These are phyloP conservation scores for Pristis pectinata DNA, from an alignment of 2,797 vertebrate genomes.

Conservation along the genomic window DNA sequence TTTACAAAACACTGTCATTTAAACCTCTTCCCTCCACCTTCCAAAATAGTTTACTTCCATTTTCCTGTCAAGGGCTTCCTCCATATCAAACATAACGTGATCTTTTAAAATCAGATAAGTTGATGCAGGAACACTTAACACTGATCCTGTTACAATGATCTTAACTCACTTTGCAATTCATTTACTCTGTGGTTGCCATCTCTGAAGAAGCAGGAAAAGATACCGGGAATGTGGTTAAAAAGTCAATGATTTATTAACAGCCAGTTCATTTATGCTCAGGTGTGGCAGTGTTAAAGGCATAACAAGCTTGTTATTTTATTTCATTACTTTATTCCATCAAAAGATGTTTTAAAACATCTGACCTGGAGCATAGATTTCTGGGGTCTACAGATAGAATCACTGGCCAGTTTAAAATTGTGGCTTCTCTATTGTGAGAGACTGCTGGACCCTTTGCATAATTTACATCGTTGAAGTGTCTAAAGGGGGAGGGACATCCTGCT, in stretches of 20 bases:
- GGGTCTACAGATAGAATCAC: neutral
- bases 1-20: neutral
- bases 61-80: too few relatives aligned
- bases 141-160: neutral
- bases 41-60: neutral
- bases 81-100: neutral
- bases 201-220: neutral
- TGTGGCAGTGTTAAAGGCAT: neutral
- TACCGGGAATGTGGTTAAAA: neutral
- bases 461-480: neutral
- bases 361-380: neutral
- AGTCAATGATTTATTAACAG: neutral
- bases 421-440: neutral
- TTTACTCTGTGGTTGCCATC: neutral
- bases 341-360: neutral
- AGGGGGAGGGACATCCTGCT: neutral
- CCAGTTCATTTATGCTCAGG: neutral
- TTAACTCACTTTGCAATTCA: neutral
- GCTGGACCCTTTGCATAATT: neutral
- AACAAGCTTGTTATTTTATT: neutral
- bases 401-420: neutral
- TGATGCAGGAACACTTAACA: neutral
- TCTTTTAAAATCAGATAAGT: neutral
- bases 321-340: neutral
- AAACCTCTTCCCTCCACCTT: neutral